Base-by-base conservation (phyloP, 2,797 vertebrate genomes). In the Onychomys leucogaster region DNA sequence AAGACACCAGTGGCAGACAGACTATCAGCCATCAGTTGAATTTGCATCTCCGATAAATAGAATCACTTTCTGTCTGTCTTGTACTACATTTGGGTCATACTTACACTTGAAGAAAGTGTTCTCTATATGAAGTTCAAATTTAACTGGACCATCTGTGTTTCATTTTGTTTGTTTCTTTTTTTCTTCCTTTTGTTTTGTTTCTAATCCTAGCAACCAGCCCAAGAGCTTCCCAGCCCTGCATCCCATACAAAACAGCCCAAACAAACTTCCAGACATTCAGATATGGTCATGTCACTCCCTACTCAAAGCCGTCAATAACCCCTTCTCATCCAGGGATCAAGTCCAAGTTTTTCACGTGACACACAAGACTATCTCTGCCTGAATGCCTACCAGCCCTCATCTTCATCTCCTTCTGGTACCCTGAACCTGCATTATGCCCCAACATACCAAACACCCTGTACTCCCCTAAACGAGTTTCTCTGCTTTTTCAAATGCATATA, bases 181-280 rank as follows among this genome's bases (percentile, higher is more conserved):
- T 73, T 92, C 65, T 41, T 29, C 23, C 25, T 88, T 77, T 41
- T 85, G 21, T 73, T 95, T 96, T 92, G 43, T 89, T 97, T 96
- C 76, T 81, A 27, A 90, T 91, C 73, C 76, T 93, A 93, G 89
- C 75, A 89, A 75, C 57, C 37, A 57, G 73, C 55, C 77, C 65
- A 25, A 94, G 90, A 89, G n/a, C 27, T 69, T 92, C 49, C 14
- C 34, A 59, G 8, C 5, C 57, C 73, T 77, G 46, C 1, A 41
- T 13, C 75, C 92, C 83, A 27, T 83, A 32, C 37, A 89, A 78
- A 87, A 83, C n/a, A 80, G 32, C 57, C n/a, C 41, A 63, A 69
- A 92, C 0, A 41, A 83, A 89, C 59, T 94, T 77, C 37, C 3
- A 82, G 81, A 92, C 90, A 81, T 91, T 95, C 52, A 95, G 3